Conservation (phyloP, 92 coral and sea anemone genomes). For the Phenganax stokvisi region DNA sequence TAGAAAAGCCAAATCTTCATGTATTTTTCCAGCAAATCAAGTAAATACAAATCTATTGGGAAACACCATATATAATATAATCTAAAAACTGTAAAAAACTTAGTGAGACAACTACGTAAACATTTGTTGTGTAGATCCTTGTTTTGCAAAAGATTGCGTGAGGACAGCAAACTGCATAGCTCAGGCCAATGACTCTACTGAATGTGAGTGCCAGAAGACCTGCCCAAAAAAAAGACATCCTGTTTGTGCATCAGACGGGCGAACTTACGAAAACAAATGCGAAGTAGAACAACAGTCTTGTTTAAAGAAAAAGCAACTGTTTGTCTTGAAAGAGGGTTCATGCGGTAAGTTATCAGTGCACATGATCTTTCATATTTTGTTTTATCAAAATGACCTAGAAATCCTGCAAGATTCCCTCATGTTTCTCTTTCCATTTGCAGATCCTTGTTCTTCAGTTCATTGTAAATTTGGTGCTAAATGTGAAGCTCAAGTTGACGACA, state of each 20-base stretch:
- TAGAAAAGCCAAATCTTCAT: background rate
- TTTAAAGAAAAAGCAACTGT: slow-evolving; percentile 37
- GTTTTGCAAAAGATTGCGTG: slow-evolving; percentile 17
- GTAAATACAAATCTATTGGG: background rate
- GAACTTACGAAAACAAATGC: slow-evolving; percentile 61
- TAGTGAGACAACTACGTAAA: background rate
- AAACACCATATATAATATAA: too few species aligned
- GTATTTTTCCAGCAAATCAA: background rate
- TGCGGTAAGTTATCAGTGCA: slow-evolving; percentile 53
- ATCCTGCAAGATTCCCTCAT: background rate
- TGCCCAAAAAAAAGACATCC: slow-evolving; percentile 36
- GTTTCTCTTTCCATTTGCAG: slow-evolving; percentile 29
- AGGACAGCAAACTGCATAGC: slow-evolving; percentile 15
- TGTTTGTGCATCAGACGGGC: slow-evolving; percentile 61
- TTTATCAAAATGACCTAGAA: too few species aligned
- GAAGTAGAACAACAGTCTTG: slow-evolving; percentile 54
- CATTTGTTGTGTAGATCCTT: slow-evolving; percentile 8
- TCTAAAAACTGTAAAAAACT: too few species aligned
- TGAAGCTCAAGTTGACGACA: slow-evolving; percentile 64
- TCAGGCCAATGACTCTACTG: slow-evolving; percentile 25
- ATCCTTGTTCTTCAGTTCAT: slow-evolving; percentile 76
- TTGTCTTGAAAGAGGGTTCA: slow-evolving; percentile 47
- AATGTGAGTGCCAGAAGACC: slow-evolving; percentile 11
- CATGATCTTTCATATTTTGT: too few species aligned
- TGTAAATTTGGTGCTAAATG: slow-evolving; percentile 82